These are phyloP conservation scores for Aleiodes alternator DNA, from an alignment of 2,888 invertebrate genomes.

Conservation along the genomic window DNA sequence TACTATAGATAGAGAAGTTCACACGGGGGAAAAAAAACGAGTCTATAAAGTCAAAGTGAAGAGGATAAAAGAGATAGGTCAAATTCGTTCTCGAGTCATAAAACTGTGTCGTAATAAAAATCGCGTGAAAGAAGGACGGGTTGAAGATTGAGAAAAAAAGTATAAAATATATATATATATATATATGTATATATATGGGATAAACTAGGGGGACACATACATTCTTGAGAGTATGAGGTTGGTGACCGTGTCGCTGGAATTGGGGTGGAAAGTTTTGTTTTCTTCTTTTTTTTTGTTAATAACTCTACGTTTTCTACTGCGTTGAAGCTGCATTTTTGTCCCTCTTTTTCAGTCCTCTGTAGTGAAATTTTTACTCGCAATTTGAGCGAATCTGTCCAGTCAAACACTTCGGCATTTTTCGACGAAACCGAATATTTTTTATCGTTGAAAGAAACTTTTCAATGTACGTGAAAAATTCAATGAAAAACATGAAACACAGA, in stretches of 20 bases:
- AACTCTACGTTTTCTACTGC: slow-evolving; percentile 35
- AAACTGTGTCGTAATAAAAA: slow-evolving; percentile 32
- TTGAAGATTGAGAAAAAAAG: slow-evolving; percentile 32
- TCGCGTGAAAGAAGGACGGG: slow-evolving; percentile 2
- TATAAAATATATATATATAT: not conserved
- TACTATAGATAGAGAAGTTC: not conserved
- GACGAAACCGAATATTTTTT: slow-evolving; percentile 10
- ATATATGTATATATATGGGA: no score
- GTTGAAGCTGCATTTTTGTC: slow-evolving; percentile 31
- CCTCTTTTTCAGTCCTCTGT: slow-evolving; percentile 22
- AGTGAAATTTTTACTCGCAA: slow-evolving; percentile 53
- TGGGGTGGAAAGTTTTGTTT: slow-evolving; percentile 48
- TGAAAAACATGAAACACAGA: not conserved
- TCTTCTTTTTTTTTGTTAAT: not conserved
- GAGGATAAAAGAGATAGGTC: slow-evolving; percentile 9
- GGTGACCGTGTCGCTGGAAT: slow-evolving; percentile 46
- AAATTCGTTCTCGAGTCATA: slow-evolving; percentile 38
- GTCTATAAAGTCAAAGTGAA: slow-evolving; percentile 16
- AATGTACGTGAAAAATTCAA: slow-evolving; percentile 17
- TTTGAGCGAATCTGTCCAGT: slow-evolving; percentile 48
- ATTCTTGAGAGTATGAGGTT: slow-evolving; percentile 17
- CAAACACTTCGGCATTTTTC: slow-evolving; percentile 1
- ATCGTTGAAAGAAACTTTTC: not conserved
- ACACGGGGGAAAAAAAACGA: not conserved
- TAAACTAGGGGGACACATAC: not conserved